A percentile compares a stretch with the other conserved stretches of the same genome.
These are phyloP conservation scores for Junonia oenone DNA, from an alignment of 2,888 invertebrate species.

Conservation along the genomic window DNA sequence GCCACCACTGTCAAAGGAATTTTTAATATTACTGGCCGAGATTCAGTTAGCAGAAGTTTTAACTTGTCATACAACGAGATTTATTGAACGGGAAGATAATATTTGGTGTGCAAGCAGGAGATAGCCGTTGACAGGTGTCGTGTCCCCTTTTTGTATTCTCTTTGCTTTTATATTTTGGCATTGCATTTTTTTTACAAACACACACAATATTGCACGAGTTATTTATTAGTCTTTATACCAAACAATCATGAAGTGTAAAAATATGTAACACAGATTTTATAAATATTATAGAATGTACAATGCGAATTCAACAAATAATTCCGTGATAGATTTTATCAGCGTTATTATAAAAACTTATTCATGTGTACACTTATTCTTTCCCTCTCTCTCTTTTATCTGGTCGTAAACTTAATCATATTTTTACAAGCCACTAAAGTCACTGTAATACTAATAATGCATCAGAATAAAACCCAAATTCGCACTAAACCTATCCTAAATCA, in stretches of 20 bases:
- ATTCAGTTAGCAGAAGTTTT: slow-evolving; percentile 50
- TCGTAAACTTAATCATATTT: neutral
- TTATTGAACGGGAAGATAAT: slow-evolving; percentile 43
- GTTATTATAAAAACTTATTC: no score
- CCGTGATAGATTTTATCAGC: no score
- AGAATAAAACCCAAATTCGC: neutral
- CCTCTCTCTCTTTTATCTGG: no score
- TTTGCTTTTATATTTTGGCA: slow-evolving; percentile 32
- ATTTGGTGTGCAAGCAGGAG: slow-evolving; percentile 37
- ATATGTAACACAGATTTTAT: no score
- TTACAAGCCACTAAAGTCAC: neutral
- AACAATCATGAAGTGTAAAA: no score
- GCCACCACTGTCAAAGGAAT: slow-evolving; percentile 68
- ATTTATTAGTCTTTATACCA: neutral
- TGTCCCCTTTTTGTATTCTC: slow-evolving; percentile 47
- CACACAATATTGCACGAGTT: neutral
- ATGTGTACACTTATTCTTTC: no score
- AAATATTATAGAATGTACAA: no score
- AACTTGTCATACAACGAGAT: slow-evolving; percentile 45
- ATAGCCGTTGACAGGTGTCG: slow-evolving; percentile 45
- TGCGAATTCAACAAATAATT: no score
- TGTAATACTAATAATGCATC: neutral
- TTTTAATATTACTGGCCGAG: slow-evolving; percentile 69
- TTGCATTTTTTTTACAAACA: neutral
- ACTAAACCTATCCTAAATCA: neutral